These are phyloP conservation scores for Rhopilema esculentum DNA, from an alignment of 30 jellyfish, hydroid and myxozoan species.

Conservation along the genomic window DNA sequence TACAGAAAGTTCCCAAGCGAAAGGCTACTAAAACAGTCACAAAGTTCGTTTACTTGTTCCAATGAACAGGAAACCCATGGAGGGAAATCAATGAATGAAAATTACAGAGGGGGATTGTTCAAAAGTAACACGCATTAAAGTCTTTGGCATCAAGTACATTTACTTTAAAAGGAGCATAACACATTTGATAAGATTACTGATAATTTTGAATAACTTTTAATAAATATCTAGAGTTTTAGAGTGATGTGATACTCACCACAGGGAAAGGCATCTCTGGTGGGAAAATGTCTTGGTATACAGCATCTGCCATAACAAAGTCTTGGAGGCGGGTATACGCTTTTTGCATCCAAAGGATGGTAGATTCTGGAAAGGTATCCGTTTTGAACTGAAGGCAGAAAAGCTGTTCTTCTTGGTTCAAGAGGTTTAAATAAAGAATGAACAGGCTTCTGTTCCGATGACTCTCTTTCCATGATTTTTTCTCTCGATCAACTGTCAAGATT, in stretches of 20 bases:
- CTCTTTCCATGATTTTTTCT: neutral
- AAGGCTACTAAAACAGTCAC: no score
- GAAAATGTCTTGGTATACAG: conserved; percentile 5
- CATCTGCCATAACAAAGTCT: conserved; percentile 19
- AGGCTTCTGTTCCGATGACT: neutral
- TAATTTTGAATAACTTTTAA: no score
- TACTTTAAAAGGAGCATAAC: no score
- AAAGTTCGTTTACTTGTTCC: no score
- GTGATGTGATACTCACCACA: conserved; percentile 13
- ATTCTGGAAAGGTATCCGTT: neutral
- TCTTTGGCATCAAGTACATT: no score
- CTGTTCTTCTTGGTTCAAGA: conserved; percentile 19
- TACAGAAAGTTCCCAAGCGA: no score
- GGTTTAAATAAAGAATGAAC: conserved; percentile 33
- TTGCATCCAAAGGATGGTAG: conserved; percentile 18
- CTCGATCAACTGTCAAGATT: neutral
- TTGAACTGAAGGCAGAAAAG: conserved; percentile 10
- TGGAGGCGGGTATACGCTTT: neutral
- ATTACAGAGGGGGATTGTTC: no score
- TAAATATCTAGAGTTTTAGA: no score
- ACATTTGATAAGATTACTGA: no score
- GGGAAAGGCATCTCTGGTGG: neutral
- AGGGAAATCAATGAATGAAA: no score
- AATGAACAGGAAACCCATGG: no score
- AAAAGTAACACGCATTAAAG: no score